Evolutionary conservation across 2,888 invertebrate genomes (phyloP), one percentile per base, ranked within the genome.

Genomic region (Lampropteryx suffumata): DNA sequence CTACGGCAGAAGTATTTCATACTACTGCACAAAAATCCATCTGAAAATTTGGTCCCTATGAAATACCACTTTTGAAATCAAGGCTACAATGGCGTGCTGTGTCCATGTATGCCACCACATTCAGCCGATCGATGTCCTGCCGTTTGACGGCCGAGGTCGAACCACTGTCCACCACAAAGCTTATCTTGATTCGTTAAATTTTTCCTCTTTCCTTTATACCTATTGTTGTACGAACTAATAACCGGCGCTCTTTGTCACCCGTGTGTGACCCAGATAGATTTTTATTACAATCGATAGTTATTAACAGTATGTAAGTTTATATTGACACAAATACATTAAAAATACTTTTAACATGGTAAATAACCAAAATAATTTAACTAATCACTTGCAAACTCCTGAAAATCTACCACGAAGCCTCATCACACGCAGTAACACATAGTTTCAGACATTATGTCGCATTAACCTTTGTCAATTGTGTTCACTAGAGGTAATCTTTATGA

Each of bases 91-190:
- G 30, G 32, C 54, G 48, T 54, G 59, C 39, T 44, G 57, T 55
- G 72, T 74, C 75, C 78, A 78, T 82, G 84, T 78, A 43, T 72
- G 66, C 71, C 71, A 62, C 75, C 75, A 71, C 73, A 75, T 59
- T 64, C 52, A 64, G 70, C 58, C 84, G 82, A 89, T 88, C 89
- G 89, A 87, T 86, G 76, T 62, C 71, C 64, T 72, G 73, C 70
- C 71, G 76, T 86, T 88, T 88, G 89, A 85, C 79, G 88, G 88
- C 88, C 87, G 89, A 89, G 88, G 89, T 86, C 87, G 88, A 67
- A 75, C 79, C 66, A 74, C 76, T 85, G 85, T 85, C 87, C 88
- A 86, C 82, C 75, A 83, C 69, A 72, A 73, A 71, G 67, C 85
- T 88, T 88, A 90, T 89, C 89, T 83, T 82, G 89, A 89, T 89